A percentile compares a stretch with the other conserved stretches of the same genome.
These are phyloP conservation scores for Perizoma affinitatum DNA, from an alignment of 2,888 invertebrate genomes.

Conservation along the genomic window DNA sequence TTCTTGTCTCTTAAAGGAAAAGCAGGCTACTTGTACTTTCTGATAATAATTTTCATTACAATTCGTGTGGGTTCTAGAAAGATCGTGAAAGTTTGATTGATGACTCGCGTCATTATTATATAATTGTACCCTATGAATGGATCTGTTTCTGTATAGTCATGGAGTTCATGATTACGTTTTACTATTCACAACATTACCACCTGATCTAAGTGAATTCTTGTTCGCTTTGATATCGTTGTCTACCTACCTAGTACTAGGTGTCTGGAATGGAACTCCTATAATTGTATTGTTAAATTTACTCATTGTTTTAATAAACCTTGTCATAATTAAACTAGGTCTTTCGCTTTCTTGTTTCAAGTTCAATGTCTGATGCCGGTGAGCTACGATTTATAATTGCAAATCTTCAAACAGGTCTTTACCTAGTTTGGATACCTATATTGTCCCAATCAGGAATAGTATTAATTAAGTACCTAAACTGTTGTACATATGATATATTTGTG, in stretches of 20 bases:
- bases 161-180: constrained; percentile 22
- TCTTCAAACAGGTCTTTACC: no score
- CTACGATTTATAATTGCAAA: constrained; percentile 14
- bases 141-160: constrained; percentile 32
- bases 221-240: no score
- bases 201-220: neutral
- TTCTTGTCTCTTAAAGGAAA: constrained; percentile 12
- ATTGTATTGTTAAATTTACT: constrained; percentile 1
- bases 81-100: constrained; percentile 55
- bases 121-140: constrained; percentile 33
- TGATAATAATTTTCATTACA: constrained; percentile 36
- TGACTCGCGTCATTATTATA: constrained; percentile 45
- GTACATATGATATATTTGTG: no score
- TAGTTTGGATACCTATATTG: no score
- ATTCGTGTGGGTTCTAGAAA: constrained; percentile 35
- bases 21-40: neutral
- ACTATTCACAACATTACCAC: neutral
- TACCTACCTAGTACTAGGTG: no score
- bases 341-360: constrained; percentile 26
- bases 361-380: neutral
- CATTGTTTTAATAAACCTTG: constrained; percentile 9
- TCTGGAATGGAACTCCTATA: neutral
- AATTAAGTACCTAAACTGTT: no score
- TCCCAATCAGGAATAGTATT: no score
- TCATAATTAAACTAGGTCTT: constrained; percentile 22